Evolutionary conservation across 2,797 vertebrate genomes (phyloP), one percentile per base, ranked within the genome.

Genomic region (Myripristis murdjan): DNA sequence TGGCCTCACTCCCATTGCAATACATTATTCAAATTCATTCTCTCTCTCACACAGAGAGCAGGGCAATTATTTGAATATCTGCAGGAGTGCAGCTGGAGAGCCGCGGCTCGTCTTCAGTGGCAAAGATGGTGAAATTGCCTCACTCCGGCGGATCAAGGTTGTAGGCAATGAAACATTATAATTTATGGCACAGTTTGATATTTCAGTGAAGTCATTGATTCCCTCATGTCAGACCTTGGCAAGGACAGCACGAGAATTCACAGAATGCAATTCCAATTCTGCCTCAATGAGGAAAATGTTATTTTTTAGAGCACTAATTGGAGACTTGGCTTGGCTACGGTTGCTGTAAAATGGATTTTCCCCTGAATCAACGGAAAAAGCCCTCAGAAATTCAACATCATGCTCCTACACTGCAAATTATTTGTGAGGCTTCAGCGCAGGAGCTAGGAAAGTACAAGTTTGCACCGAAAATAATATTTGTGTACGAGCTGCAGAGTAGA

Each of bases 1-100:
- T 79, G 85, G 82, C 85, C 79, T 84, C 85, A 64, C 79, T 85
- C 83, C 89, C 79, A 57, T 87, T 84, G 87, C 87, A 87, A 92
- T 91, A 82, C 90, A 92, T 93, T 92, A 93, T 93, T 91, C 90
- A 91, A 90, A 91, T 93, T 89, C 82, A 82, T 83, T 85, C 80
- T 77, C 77, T 87, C 85, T 77, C 77, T 46, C 84, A 51, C 75
- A 74, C 59, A 24, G 82, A 82, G 67, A 56, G 56, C 82, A 82
- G 80, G 87, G 82, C 87, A 87, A 88, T 89, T 84, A 90, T 92
- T 91, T 90, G 88, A 92, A 92, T 91, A 93, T 89, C 84, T 78
- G 61, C 84, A 83, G 87, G 85, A 91, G 86, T 87, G 84, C 74
- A 81, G 73, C 80, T 73, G 79, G 74, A 88, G 77, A 59, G 84